Conservation (phyloP, 2,797 vertebrate species). For the Harpagifer antarcticus region DNA sequence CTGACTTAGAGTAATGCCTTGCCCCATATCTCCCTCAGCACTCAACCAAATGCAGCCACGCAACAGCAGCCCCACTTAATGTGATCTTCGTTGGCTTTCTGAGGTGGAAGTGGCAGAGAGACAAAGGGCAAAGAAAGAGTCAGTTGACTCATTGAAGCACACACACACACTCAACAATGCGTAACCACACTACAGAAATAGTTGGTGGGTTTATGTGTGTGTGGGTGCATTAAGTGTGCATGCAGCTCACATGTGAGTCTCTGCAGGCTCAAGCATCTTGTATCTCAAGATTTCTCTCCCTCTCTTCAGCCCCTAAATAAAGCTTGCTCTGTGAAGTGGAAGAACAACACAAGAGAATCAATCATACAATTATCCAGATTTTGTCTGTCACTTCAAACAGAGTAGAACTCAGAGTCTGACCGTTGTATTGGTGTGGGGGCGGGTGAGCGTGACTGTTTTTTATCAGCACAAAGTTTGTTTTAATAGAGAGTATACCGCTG, state of each 20-base stretch:
- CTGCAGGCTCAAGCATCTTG: conserved; percentile 61
- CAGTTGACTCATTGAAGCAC: conserved; percentile 77
- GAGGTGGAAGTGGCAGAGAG: conserved; percentile 78
- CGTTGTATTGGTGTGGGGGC: conserved; percentile 55
- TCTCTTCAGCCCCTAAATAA: conserved; percentile 75
- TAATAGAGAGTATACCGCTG: conserved; percentile 52
- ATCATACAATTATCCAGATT: conserved; percentile 85
- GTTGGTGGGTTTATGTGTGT: conserved; percentile 58
- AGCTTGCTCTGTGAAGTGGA: conserved; percentile 77
- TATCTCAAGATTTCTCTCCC: conserved; percentile 70
- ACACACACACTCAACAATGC: conserved; percentile 51
- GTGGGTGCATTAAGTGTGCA: conserved; percentile 57
- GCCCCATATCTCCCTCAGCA: conserved; percentile 81
- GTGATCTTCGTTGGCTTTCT: conserved; percentile 82
- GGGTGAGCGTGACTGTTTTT: conserved; percentile 58
- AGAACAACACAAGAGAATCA: conserved; percentile 80
- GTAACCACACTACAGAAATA: conserved; percentile 67
- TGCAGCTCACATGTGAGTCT: conserved; percentile 55
- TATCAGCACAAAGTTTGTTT: conserved; percentile 68
- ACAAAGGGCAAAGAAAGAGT: conserved; percentile 77
- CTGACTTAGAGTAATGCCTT: conserved; percentile 83
- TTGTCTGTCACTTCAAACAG: conserved; percentile 78
- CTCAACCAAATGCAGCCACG: conserved; percentile 80
- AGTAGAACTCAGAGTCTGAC: conserved; percentile 64
- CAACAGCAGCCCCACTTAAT: conserved; percentile 82